Evolutionary conservation across 2,113 vertebrate genomes (phyloP).

Genomic region (Antechinus stuartii): DNA sequence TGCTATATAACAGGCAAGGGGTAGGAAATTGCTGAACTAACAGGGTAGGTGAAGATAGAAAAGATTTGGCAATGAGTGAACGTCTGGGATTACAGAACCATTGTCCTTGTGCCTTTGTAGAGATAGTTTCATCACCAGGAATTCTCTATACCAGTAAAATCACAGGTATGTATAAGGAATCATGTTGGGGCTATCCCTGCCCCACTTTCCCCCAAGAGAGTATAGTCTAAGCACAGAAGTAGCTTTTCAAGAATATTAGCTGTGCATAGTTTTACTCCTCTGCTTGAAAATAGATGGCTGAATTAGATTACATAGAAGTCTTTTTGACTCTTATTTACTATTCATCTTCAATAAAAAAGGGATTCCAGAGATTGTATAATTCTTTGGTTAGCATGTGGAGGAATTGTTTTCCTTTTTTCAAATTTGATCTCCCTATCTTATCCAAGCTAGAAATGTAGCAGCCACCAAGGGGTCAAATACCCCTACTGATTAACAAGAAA

Average conservation of each 20-base stretch:
- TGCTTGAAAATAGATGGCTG: background rate
- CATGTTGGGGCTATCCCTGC: background rate
- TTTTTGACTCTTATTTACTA: background rate
- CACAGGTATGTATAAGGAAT: background rate
- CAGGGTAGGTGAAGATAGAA: background rate
- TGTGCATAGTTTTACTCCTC: background rate
- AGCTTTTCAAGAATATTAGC: background rate
- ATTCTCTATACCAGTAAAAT: background rate
- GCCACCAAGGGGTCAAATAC: too few species aligned
- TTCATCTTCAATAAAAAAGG: slow-evolving; percentile 1
- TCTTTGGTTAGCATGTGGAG: background rate
- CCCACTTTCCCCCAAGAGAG: background rate
- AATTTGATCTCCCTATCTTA: too few species aligned
- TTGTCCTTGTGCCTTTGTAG: background rate
- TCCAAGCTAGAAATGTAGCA: too few species aligned
- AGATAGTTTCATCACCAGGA: background rate
- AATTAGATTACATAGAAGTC: background rate
- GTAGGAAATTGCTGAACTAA: background rate
- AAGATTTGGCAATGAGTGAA: background rate
- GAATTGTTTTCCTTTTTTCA: too few species aligned
- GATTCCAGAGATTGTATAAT: slow-evolving; percentile 12
- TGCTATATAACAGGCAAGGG: background rate
- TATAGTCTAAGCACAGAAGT: background rate
- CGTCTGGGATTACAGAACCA: too few species aligned
- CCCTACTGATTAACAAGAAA: too few species aligned